phyloP scores from a whole-genome alignment of 2,113 vertebrate species.

The Isurus oxyrinchus region DNA sequence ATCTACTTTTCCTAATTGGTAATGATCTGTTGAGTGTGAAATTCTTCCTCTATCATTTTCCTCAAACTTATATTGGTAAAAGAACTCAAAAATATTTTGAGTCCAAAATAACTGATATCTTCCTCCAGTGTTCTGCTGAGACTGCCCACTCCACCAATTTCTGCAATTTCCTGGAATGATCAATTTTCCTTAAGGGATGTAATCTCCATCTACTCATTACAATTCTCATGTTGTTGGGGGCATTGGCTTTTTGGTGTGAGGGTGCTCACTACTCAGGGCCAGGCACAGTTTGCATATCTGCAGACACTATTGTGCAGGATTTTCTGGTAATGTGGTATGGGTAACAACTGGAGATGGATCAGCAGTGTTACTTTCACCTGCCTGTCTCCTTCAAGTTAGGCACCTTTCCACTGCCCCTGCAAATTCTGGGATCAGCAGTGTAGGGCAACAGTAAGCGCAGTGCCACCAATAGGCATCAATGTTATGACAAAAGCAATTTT shows the following conservation, averaged over 20 bases:
- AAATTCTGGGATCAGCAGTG: neutral
- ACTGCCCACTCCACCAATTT: neutral
- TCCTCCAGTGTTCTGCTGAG: neutral
- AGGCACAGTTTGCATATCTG: neutral
- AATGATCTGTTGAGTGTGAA: neutral
- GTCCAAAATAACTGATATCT: neutral
- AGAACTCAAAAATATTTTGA: neutral
- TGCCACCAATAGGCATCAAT: neutral
- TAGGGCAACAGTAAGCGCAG: neutral
- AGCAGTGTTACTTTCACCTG: neutral
- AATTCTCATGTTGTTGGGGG: neutral
- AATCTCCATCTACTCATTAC: neutral
- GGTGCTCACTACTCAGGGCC: neutral
- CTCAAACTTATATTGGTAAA: neutral
- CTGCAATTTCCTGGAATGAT: neutral
- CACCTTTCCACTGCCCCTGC: neutral
- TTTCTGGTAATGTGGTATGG: neutral
- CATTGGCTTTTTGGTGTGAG: neutral
- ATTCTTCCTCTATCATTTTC: neutral
- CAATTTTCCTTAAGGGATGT: neutral
- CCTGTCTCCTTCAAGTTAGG: neutral
- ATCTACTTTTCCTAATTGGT: neutral
- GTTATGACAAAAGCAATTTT: neutral
- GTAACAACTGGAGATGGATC: neutral
- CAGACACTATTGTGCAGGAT: neutral